phyloP scores from a whole-genome alignment of 2,797 vertebrate genomes.

The Eulemur coronatus region DNA sequence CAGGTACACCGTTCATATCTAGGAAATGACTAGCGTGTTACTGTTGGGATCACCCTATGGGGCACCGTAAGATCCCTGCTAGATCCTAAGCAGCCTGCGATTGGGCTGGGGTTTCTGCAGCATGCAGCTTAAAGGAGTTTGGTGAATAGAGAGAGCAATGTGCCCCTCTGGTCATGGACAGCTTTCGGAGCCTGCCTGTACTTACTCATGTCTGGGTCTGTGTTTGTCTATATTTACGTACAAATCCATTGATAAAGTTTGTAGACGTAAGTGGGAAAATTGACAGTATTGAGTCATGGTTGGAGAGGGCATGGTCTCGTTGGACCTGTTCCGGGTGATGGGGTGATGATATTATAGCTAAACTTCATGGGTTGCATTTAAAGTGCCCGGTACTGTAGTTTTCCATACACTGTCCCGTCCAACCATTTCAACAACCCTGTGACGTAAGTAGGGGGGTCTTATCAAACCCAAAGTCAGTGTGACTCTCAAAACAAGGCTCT shows the following conservation, averaged over 20 bases:
- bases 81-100: background rate
- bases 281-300: background rate
- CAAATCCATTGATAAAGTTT: background rate
- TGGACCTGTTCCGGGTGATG: background rate
- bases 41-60: rapidly evolving
- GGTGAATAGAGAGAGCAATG: too few species aligned
- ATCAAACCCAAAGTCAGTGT: background rate
- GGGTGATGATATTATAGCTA: background rate
- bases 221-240: background rate
- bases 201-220: background rate
- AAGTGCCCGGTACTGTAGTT: background rate
- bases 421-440: background rate
- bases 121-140: background rate
- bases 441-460: background rate
- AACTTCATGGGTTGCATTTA: background rate
- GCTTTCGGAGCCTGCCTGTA: background rate
- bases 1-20: too few species aligned
- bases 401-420: background rate
- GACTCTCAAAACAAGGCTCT: background rate
- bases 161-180: background rate
- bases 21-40: background rate
- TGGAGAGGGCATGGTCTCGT: background rate
- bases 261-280: background rate
- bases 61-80: rapidly evolving
- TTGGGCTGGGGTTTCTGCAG: background rate